Conservation (phyloP, 92 coral and sea anemone genomes). For the Zoanthus sociatus region DNA sequence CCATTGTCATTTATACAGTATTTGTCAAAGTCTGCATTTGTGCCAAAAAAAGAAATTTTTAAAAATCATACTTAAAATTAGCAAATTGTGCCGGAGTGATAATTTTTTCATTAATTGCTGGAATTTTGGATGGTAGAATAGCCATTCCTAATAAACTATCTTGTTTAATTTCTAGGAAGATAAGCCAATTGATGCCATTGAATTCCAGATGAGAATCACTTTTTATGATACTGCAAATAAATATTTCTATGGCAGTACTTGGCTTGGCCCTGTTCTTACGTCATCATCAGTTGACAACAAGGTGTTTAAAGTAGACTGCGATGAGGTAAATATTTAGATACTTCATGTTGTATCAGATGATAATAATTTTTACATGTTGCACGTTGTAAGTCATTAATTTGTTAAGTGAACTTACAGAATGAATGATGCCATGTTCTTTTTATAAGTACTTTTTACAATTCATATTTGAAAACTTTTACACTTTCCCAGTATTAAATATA, state of each 20-base stretch:
- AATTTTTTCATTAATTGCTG: too few species aligned
- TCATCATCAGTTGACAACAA: conserved; percentile 68
- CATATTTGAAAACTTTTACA: too few species aligned
- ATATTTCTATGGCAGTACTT: conserved; percentile 95
- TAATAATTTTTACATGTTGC: background rate
- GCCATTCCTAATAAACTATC: background rate
- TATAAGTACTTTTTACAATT: too few species aligned
- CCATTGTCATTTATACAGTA: too few species aligned
- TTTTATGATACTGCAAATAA: conserved; percentile 92
- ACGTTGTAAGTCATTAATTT: background rate
- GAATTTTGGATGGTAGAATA: background rate
- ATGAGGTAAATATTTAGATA: conserved; percentile 75
- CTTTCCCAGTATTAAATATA: too few species aligned
- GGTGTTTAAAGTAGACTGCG: conserved; percentile 71
- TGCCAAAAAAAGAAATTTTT: too few species aligned
- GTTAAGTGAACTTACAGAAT: background rate
- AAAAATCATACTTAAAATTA: too few species aligned
- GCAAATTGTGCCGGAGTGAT: too few species aligned
- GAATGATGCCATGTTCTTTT: too few species aligned
- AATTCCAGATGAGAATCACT: conserved; percentile 92
- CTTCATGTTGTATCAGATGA: background rate
- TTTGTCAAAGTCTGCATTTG: too few species aligned
- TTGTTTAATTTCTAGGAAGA: conserved; percentile 47
- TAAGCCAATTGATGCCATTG: conserved; percentile 65
- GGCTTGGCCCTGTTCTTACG: conserved; percentile 89